Conservation (phyloP, 2,797 vertebrate genomes). For the Pipistrellus pygmaeus region DNA sequence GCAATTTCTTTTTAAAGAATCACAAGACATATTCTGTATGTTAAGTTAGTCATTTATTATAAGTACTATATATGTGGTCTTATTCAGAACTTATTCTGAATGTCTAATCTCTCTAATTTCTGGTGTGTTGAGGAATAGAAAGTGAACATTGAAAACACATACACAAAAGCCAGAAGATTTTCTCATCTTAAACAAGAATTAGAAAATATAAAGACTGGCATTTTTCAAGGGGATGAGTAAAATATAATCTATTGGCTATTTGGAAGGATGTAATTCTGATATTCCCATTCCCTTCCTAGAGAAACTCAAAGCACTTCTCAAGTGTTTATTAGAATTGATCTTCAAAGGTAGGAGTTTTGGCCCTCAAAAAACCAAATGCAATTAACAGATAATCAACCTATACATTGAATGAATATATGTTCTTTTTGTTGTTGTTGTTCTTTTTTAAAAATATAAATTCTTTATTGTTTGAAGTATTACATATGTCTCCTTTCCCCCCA, state of each 20-base stretch:
- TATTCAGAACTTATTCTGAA: neutral
- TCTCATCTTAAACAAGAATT: constrained; percentile 17
- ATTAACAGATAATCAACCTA: neutral
- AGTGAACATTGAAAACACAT: constrained; percentile 19
- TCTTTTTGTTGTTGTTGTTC: too few relatives aligned
- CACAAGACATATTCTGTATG: constrained; percentile 16
- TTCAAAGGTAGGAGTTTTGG: neutral
- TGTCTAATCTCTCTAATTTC: neutral
- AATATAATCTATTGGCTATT: constrained; percentile 10
- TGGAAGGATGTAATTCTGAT: neutral
- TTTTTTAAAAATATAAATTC: too few relatives aligned
- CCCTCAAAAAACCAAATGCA: neutral
- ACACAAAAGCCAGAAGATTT: neutral
- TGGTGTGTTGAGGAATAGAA: neutral
- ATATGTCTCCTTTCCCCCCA: too few relatives aligned
- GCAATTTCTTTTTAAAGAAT: constrained; percentile 32
- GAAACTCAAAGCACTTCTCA: constrained; percentile 11
- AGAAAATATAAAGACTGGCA: neutral
- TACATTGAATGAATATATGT: neutral
- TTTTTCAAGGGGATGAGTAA: constrained; percentile 38
- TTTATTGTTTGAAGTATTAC: too few relatives aligned
- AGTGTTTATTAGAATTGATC: neutral
- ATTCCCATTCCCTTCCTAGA: neutral
- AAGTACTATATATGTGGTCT: neutral
- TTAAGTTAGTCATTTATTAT: constrained; percentile 50